phyloP scores from a whole-genome alignment of 1,140 invertebrate genomes.

The Apis cerana region DNA sequence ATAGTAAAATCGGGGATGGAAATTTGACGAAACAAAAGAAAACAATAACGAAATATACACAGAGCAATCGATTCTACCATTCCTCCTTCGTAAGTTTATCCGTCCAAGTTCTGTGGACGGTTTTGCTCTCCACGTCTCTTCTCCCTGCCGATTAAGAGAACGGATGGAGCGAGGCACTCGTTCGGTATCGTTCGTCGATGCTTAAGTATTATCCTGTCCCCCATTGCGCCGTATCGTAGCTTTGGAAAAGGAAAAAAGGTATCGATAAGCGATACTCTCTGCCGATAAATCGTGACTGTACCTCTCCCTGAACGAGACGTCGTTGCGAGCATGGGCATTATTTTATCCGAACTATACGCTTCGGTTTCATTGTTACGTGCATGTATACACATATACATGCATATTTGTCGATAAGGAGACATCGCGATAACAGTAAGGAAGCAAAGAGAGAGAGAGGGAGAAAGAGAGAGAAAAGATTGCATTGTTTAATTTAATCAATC shows the following conservation, averaged over 20 bases:
- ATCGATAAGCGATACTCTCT: constrained; percentile 60
- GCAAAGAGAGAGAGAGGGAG: neutral
- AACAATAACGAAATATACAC: too few species aligned
- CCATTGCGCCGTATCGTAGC: constrained; percentile 1
- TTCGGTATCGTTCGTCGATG: constrained; percentile 24
- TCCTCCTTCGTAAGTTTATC: neutral
- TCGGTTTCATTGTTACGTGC: too few species aligned
- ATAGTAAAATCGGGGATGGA: too few species aligned
- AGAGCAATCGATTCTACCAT: too few species aligned
- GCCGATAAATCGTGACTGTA: constrained; percentile 48
- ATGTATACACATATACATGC: neutral
- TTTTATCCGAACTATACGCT: constrained; percentile 30
- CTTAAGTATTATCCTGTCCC: constrained; percentile 32
- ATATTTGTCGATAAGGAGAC: too few species aligned
- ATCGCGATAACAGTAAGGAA: neutral
- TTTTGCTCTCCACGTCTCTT: neutral
- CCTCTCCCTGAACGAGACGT: constrained; percentile 2
- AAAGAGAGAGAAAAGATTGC: too few species aligned
- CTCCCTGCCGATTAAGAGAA: neutral
- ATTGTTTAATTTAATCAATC: too few species aligned
- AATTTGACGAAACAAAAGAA: too few species aligned
- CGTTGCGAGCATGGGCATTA: neutral
- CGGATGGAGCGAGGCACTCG: constrained; percentile 4
- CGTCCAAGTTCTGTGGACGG: too few species aligned
- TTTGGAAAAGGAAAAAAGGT: constrained; percentile 30